These are phyloP conservation scores for Ancistrus triradiatus DNA, from an alignment of 2,113 vertebrate species.

Conservation along the genomic window DNA sequence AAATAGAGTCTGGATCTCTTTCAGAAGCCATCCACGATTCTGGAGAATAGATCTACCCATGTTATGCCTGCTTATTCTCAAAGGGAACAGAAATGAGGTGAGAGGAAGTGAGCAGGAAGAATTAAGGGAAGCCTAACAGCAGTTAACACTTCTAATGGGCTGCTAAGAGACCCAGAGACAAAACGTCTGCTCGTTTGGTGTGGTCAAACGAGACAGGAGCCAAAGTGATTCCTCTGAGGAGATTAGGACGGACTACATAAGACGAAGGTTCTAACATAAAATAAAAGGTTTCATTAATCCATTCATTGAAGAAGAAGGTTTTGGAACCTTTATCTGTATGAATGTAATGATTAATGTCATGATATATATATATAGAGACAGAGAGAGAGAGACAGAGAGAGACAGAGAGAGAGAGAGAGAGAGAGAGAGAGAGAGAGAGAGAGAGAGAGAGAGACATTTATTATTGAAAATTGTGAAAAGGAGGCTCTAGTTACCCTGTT, in stretches of 20 bases:
- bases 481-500: too few species aligned
- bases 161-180: neutral
- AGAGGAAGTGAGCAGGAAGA: constrained; percentile 14
- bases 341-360: too few species aligned
- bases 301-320: too few species aligned
- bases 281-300: too few species aligned
- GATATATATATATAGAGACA: too few species aligned
- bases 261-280: too few species aligned
- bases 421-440: too few species aligned
- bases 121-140: constrained; percentile 15
- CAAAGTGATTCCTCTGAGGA: neutral
- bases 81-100: constrained; percentile 16
- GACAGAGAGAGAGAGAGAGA: too few species aligned
- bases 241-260: neutral
- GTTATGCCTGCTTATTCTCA: neutral
- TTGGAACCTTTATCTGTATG: too few species aligned
- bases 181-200: neutral
- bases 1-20: constrained; percentile 37
- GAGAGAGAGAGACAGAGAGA: too few species aligned
- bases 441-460: too few species aligned
- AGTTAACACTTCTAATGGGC: neutral
- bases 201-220: constrained; percentile 2
- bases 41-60: constrained; percentile 27
- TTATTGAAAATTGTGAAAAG: too few species aligned
- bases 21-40: constrained; percentile 33